A percentile compares a stretch with the other conserved stretches of the same genome.
Conservation (phyloP, 2,888 invertebrate species). For the Hirudinaria manillensis region DNA sequence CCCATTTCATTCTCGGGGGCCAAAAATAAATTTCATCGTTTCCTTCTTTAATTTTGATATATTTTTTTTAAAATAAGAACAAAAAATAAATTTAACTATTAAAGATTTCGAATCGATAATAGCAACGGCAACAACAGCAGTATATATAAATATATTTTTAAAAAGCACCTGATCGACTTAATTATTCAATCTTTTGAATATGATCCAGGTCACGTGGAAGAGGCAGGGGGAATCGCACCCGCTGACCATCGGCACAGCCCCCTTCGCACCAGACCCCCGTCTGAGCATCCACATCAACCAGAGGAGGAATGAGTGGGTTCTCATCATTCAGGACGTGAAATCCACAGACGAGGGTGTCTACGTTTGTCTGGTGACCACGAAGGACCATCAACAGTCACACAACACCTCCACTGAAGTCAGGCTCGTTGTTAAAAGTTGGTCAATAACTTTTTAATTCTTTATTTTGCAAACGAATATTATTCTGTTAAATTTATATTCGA, state of each 20-base stretch:
- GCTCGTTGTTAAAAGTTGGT: constrained; percentile 30
- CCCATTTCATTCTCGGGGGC: too few species aligned
- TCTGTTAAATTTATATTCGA: too few species aligned
- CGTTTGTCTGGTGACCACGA: constrained; percentile 31
- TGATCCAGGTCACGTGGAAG: constrained; percentile 28
- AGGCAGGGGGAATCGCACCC: constrained; percentile 30
- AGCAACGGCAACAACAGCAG: too few species aligned
- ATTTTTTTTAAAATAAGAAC: too few species aligned
- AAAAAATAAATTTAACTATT: too few species aligned
- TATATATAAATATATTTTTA: too few species aligned
- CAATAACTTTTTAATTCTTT: too few species aligned
- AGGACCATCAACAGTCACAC: background rate
- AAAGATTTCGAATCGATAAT: too few species aligned
- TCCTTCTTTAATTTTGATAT: too few species aligned
- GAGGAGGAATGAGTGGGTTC: constrained; percentile 17
- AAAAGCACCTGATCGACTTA: too few species aligned
- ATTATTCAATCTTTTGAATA: too few species aligned
- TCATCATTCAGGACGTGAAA: constrained; percentile 28
- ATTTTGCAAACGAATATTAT: background rate
- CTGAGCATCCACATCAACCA: constrained; percentile 29
- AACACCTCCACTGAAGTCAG: constrained; percentile 23
- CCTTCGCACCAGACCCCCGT: constrained; percentile 28
- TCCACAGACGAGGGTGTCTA: constrained; percentile 28
- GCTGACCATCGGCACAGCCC: constrained; percentile 23
- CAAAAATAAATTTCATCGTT: too few species aligned